A percentile compares a stretch with the other conserved stretches of the same genome.
These are phyloP conservation scores for Daboia siamensis DNA, from an alignment of 2,113 vertebrate genomes.

Conservation along the genomic window DNA sequence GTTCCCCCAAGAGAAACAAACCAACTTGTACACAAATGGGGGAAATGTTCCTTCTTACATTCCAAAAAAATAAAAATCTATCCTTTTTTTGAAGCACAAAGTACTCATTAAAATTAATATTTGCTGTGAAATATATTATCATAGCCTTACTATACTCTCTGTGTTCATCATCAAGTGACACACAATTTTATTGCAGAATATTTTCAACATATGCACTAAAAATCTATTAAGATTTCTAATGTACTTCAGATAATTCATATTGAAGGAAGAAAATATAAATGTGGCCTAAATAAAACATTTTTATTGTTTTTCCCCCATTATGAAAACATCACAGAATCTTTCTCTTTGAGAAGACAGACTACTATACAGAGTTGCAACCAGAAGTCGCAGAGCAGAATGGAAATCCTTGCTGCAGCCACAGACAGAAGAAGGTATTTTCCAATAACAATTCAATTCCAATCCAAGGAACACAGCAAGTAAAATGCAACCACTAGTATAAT, in stretches of 20 bases:
- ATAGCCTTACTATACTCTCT: background rate
- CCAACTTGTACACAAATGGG: rapidly evolving
- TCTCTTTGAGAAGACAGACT: background rate
- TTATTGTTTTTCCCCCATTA: background rate
- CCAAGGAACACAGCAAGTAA: background rate
- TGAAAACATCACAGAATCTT: background rate
- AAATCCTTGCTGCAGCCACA: background rate
- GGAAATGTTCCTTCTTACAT: background rate
- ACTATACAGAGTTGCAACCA: background rate
- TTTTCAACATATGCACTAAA: background rate
- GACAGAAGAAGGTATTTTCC: background rate
- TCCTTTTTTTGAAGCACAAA: background rate
- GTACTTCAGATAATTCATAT: background rate
- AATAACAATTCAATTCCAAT: background rate
- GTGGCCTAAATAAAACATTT: background rate
- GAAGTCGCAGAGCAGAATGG: background rate
- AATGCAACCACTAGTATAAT: background rate
- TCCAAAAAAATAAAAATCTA: background rate
- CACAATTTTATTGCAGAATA: background rate
- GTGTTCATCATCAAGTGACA: background rate
- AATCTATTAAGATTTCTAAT: background rate
- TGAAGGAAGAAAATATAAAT: background rate
- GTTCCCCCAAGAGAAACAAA: background rate
- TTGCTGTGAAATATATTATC: constrained; percentile 10
- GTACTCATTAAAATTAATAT: constrained; percentile 6